phyloP scores from a whole-genome alignment of 2,888 invertebrate genomes.

The Leptarthrus brevirostris region DNA sequence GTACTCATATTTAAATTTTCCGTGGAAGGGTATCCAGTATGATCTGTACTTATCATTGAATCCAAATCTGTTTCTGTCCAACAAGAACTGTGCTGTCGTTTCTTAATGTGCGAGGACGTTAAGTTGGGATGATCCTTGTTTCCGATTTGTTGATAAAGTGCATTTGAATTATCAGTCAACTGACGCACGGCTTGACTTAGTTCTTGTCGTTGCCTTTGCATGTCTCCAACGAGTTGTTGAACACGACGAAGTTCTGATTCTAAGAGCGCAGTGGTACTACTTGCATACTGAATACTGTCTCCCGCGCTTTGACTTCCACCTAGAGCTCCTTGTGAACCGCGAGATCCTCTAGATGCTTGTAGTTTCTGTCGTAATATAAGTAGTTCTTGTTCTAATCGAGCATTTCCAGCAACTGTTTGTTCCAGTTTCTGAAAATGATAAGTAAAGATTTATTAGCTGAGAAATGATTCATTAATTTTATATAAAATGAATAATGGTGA shows the following conservation, averaged over 20 bases:
- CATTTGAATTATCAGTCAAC: conserved; percentile 83
- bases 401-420: conserved; percentile 91
- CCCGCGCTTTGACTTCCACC: conserved; percentile 59
- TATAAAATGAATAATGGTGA: not conserved
- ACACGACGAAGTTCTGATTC: conserved; percentile 86
- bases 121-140: conserved; percentile 62
- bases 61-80: conserved; percentile 94
- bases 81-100: conserved; percentile 73
- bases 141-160: conserved; percentile 73
- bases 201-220: conserved; percentile 87
- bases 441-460: conserved; percentile 42
- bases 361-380: conserved; percentile 85
- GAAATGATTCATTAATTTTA: too few species aligned
- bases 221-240: conserved; percentile 84
- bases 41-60: conserved; percentile 80
- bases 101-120: conserved; percentile 66
- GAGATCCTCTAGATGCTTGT: conserved; percentile 75
- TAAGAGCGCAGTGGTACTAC: conserved; percentile 74
- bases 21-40: conserved; percentile 69
- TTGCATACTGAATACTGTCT: conserved; percentile 68
- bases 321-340: conserved; percentile 60
- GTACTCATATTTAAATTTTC: conserved; percentile 64
- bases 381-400: conserved; percentile 87
- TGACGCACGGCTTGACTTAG: conserved; percentile 87
- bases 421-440: conserved; percentile 77